Percentiles rank a stretch among this genome's conserved stretches.
These are phyloP conservation scores for Volucella bombylans DNA, from an alignment of 2,888 invertebrate species.

Conservation along the genomic window DNA sequence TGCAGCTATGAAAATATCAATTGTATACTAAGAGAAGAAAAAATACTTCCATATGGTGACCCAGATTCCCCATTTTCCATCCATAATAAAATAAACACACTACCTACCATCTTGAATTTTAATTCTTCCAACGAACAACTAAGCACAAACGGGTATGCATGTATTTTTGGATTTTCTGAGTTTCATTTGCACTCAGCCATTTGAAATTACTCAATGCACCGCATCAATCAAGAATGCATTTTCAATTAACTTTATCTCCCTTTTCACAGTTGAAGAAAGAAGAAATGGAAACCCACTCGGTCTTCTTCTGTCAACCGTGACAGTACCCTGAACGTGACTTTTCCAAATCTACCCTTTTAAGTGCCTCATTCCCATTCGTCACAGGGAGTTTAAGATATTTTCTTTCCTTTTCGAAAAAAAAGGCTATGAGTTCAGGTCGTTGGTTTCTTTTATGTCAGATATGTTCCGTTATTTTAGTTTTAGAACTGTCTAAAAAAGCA, in stretches of 20 bases:
- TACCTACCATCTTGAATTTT: too few species aligned
- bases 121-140: too few species aligned
- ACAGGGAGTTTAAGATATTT: constrained; percentile 17
- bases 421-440: not conserved
- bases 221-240: constrained; percentile 57
- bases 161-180: not conserved
- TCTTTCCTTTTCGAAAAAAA: not conserved
- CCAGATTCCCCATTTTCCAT: constrained; percentile 6
- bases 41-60: not conserved
- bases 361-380: constrained; percentile 9
- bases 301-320: constrained; percentile 34
- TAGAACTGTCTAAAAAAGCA: constrained; percentile 8
- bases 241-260: constrained; percentile 56
- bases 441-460: constrained; percentile 5
- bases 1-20: constrained; percentile 3
- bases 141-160: too few species aligned
- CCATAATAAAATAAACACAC: too few species aligned
- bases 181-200: constrained; percentile 3
- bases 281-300: not conserved
- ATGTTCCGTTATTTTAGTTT: constrained; percentile 35
- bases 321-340: constrained; percentile 60
- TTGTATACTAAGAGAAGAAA: not conserved
- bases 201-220: constrained; percentile 42
- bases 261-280: not conserved
- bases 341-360: constrained; percentile 25